These are phyloP conservation scores for Cotesia congregata DNA, from an alignment of 2,888 invertebrate genomes.

Conservation along the genomic window DNA sequence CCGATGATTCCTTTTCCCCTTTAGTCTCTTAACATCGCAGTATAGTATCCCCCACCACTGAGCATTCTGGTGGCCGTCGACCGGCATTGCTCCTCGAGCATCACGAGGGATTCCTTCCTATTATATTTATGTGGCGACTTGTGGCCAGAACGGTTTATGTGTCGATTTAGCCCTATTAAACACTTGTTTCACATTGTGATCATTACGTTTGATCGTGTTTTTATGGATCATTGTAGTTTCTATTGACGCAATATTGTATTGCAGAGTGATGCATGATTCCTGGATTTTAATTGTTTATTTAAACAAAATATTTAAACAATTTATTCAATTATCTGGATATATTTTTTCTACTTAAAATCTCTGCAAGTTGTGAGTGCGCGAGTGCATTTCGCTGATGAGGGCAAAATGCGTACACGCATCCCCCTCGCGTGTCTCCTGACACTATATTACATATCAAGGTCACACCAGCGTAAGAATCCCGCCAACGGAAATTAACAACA, in stretches of 20 bases:
- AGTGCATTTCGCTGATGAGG: conserved; percentile 46
- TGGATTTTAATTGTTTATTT: not conserved
- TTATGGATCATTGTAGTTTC: not conserved
- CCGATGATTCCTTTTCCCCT: conserved; percentile 42
- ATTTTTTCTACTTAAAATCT: conserved; percentile 2
- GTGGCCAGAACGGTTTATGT: conserved; percentile 66
- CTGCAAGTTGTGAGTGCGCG: conserved; percentile 38
- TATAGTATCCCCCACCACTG: conserved; percentile 45
- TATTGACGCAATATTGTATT: not conserved
- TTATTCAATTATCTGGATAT: no score
- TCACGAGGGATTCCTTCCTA: conserved; percentile 68
- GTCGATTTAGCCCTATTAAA: conserved; percentile 49
- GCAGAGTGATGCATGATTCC: not conserved
- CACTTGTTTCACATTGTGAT: conserved; percentile 40
- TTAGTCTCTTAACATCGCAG: conserved; percentile 43
- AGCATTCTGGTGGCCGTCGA: conserved; percentile 63
- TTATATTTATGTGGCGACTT: conserved; percentile 70
- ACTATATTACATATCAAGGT: conserved; percentile 34
- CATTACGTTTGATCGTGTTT: not conserved
- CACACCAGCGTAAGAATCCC: conserved; percentile 13
- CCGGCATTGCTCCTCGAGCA: conserved; percentile 68
- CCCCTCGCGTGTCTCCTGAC: conserved; percentile 50
- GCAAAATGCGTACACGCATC: conserved; percentile 54
- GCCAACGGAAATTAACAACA: conserved; percentile 13
- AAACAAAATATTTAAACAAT: not conserved